A percentile compares a stretch with the other conserved stretches of the same genome.
phyloP scores from a whole-genome alignment of 2,888 invertebrate genomes.

The Hemaris fuciformis region DNA sequence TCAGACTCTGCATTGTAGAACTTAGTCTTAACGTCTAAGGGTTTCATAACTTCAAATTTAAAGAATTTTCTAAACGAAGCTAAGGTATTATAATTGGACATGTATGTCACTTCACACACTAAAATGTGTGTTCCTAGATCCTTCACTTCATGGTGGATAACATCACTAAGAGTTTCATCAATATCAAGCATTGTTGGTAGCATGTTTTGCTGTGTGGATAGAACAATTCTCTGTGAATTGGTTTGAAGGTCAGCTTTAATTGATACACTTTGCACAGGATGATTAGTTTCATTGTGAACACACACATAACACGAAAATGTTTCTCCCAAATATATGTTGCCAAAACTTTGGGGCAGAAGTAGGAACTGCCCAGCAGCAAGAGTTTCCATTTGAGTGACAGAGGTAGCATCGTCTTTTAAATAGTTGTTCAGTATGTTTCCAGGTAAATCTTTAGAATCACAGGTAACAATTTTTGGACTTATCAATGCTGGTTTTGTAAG shows the following conservation, averaged over 20 bases:
- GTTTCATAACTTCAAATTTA: conserved; percentile 98
- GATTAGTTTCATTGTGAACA: conserved; percentile 96
- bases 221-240: conserved; percentile 90
- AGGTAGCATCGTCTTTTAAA: conserved; percentile 91
- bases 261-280: conserved; percentile 90
- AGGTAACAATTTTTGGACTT: conserved; percentile 89
- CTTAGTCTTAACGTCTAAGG: conserved; percentile 98
- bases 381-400: conserved; percentile 90
- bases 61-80: conserved; percentile 98
- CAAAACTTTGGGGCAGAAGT: conserved; percentile 97
- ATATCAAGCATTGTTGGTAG: conserved; percentile 84
- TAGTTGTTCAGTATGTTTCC: conserved; percentile 90
- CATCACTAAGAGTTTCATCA: conserved; percentile 94
- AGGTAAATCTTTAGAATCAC: conserved; percentile 92
- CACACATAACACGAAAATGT: conserved; percentile 99
- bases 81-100: conserved; percentile 86
- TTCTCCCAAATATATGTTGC: conserved; percentile 98
- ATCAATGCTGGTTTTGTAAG: conserved; percentile 95
- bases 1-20: conserved; percentile 96
- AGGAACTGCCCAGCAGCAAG: conserved; percentile 94
- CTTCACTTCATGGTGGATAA: conserved; percentile 99
- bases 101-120: conserved; percentile 97
- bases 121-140: conserved; percentile 98
- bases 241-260: conserved; percentile 98
- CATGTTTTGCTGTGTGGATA: conserved; percentile 88